Evolutionary conservation across 2,888 invertebrate species (phyloP).

Genomic region (Carpatolechia fugitivella): DNA sequence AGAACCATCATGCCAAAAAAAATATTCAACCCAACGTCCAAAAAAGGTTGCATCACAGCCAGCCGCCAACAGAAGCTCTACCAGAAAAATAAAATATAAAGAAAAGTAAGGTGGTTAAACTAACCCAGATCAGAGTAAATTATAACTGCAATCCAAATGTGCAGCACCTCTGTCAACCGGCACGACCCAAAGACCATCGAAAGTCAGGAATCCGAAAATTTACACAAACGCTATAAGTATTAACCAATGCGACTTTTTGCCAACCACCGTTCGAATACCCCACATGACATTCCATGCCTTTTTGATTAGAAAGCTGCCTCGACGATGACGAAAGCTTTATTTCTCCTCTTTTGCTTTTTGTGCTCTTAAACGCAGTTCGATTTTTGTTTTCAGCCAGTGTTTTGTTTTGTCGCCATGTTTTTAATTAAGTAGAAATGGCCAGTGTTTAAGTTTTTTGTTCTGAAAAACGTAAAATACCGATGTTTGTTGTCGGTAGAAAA

Average conservation of each 20-base stretch:
- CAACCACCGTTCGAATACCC: constrained; percentile 16
- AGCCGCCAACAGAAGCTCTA: no score
- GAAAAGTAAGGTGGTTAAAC: no score
- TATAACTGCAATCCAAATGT: background rate
- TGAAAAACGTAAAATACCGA: no score
- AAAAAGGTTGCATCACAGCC: no score
- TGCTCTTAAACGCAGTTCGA: background rate
- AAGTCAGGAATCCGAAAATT: constrained; percentile 12
- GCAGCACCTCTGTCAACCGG: constrained; percentile 10
- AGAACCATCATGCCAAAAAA: no score
- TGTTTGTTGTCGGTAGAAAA: no score
- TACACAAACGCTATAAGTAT: constrained; percentile 12
- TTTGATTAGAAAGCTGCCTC: constrained; percentile 25
- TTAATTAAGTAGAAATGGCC: constrained; percentile 11
- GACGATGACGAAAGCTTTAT: constrained; percentile 20
- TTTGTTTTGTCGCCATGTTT: constrained; percentile 10
- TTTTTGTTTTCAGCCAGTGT: constrained; percentile 1
- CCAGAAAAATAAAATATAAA: no score
- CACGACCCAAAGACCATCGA: constrained; percentile 9
- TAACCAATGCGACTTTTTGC: constrained; percentile 15
- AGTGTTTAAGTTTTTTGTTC: constrained; percentile 6
- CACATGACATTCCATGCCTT: constrained; percentile 14
- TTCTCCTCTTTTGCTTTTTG: background rate
- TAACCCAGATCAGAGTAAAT: no score
- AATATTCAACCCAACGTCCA: no score